Conservation (phyloP, 2,888 invertebrate species). For the Limnephilus lunatus region DNA sequence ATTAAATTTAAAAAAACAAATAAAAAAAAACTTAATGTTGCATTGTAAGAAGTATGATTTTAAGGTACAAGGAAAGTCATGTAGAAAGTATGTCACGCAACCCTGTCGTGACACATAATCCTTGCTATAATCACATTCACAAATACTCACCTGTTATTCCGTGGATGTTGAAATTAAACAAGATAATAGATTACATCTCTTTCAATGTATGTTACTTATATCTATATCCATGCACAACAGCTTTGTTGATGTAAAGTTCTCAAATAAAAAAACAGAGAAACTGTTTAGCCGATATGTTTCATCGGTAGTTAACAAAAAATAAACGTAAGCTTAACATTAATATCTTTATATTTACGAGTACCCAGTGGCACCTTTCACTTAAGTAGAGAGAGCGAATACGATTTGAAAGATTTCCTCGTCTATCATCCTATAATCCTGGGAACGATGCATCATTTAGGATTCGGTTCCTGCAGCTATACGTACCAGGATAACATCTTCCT, state of each 20-base stretch:
- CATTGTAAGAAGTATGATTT: neutral
- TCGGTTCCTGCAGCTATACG: neutral
- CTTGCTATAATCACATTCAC: neutral
- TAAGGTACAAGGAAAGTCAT: neutral
- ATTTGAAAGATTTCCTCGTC: neutral
- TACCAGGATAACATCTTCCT: neutral
- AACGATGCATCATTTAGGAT: conserved; percentile 26
- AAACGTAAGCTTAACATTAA: too few relatives aligned
- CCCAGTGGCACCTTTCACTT: neutral
- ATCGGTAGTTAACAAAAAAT: too few relatives aligned
- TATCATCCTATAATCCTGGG: neutral
- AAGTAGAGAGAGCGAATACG: neutral
- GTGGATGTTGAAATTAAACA: too few relatives aligned
- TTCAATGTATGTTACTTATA: too few relatives aligned
- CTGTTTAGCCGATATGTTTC: too few relatives aligned
- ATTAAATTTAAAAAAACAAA: too few relatives aligned
- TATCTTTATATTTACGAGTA: neutral
- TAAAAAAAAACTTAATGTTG: too few relatives aligned
- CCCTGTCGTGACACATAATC: neutral
- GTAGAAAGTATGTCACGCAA: neutral
- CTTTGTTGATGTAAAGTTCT: too few relatives aligned
- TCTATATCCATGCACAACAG: too few relatives aligned
- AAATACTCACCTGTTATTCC: too few relatives aligned
- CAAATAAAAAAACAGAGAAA: too few relatives aligned
- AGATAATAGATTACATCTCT: too few relatives aligned